Base-by-base conservation (phyloP, 2,888 invertebrate genomes). In the Cyrtodaria siliqua region DNA sequence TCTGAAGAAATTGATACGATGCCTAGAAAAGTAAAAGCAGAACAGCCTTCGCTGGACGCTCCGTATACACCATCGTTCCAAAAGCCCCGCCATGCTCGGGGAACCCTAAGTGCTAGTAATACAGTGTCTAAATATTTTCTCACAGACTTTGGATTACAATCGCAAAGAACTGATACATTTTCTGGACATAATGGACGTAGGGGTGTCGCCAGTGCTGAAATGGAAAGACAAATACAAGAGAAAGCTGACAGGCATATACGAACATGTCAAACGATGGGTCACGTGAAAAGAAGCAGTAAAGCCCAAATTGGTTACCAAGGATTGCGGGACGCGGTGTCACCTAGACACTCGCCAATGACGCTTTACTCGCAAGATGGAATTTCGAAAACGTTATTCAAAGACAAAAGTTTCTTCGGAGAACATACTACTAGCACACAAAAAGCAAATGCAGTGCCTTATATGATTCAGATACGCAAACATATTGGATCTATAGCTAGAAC, bases 181-280 rank as follows among this genome's bases (percentile, higher is more conserved):
- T 75, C 82, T n/a, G 83, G 85, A 38, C 78, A 83, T 49, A 68
- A 72, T 14, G 44, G 69, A 26, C 62, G 77, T 2, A 62, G 76
- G 16, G 56, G 64, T 1, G 78, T 70, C 29, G 68, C 70, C 14
- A 69, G 59, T 18, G 80, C 80, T 0, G 73, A 74, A 33, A 69
- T 79, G 29, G 72, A 79, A 56, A 61, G 71, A 50, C 72, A 79
- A 59, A 63, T 85, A 12, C 76, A 82, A 52, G 73, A 76, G 47
- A 79, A 77, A 38, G 85, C 85, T 0, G 70, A 79, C 20, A 59
- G 74, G 18, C 85, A 85, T 53, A 85, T 85, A 23, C 62, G 81
- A 20, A 77, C 85, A 2, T 80, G 80, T 47, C 85, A 85, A 52
- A 70, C 70, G 6, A 63, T 79, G 1, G 79, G 82, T 2, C 82